Evolutionary conservation across 64 coral and sea anemone genomes (phyloP), one percentile per base, ranked within the genome.

Genomic region (Stichodactyla mertensii): DNA sequence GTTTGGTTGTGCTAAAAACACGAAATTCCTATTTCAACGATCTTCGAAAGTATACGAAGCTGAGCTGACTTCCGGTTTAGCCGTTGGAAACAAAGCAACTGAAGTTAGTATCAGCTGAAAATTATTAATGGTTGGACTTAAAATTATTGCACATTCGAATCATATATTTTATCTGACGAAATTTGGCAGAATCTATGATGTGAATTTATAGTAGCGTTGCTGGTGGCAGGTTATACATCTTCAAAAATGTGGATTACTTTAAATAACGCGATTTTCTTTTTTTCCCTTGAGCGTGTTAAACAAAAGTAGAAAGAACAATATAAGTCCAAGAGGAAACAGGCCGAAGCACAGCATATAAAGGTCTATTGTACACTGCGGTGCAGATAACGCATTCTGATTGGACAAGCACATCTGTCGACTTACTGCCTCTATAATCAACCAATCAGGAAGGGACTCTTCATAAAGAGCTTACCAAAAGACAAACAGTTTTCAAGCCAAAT

Each of bases 351-450:
- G 19, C 31, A 62, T 56, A 85, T 55, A 85, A 85, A 85, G 56
- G 13, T 16, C 9, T 19, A 55, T 85, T 85, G 83, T 85, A 11
- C 1, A 6, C 6, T n/a, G 18, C 20, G 22, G 27, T 36, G 24
- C 4, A 11, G 10, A 16, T 11, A 82, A 52, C 52, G 18, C 31
- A 9, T 55, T 55, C 7, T 85, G 54, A 85, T 85, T 85, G 83
- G 83, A 24, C 27, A 26, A 61, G 60, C 22, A 85, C 83, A 85
- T 85, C 83, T 85, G 83, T 23, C 83, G 60, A 20, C 16, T 85
- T 6, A 85, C 83, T 23, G 83, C 53, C 57, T 64, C 45, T 13
- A 58, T 20, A 64, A 55, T 20, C 11, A 64, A 60, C 83, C 83
- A 85, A 85, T 85, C 20, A 85, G 19, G 61, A 64, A 26, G 9